Evolutionary conservation across 2,797 vertebrate species (phyloP).

Genomic region (Paedocypris micromegethes): DNA sequence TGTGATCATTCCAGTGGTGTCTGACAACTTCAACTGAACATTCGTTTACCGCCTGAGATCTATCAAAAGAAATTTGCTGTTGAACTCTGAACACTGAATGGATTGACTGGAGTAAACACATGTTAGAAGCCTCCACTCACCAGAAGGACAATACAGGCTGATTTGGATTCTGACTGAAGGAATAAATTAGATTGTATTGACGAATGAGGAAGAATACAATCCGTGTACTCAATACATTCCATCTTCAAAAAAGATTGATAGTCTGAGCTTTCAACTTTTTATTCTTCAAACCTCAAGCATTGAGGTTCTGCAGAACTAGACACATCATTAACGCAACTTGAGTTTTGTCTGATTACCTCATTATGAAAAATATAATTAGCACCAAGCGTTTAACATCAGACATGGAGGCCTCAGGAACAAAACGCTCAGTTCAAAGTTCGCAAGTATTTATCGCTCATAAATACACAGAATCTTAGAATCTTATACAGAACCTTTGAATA

Average conservation of each 20-base stretch:
- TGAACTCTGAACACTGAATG: conserved; percentile 15
- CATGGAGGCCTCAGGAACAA: conserved; percentile 20
- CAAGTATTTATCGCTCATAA: conserved; percentile 1
- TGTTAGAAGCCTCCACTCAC: conserved; percentile 18
- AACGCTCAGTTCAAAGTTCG: conserved; percentile 15
- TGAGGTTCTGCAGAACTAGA: conserved; percentile 14
- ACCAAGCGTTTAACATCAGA: conserved; percentile 46
- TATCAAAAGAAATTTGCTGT: conserved; percentile 26
- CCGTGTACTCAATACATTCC: conserved; percentile 2
- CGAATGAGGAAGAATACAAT: neutral
- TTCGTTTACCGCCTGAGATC: conserved; percentile 10
- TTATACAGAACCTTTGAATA: conserved; percentile 17
- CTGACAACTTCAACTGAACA: conserved; percentile 26
- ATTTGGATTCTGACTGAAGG: conserved; percentile 21
- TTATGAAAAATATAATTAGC: conserved; percentile 50
- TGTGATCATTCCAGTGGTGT: conserved; percentile 5
- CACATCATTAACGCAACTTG: conserved; percentile 42
- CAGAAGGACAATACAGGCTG: conserved; percentile 20
- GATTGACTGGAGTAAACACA: conserved; percentile 27
- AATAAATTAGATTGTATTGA: conserved; percentile 23
- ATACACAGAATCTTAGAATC: conserved; percentile 18
- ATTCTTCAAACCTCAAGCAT: conserved; percentile 15
- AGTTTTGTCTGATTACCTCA: conserved; percentile 50
- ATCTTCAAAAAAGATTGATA: conserved; percentile 15
- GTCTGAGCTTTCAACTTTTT: conserved; percentile 33